phyloP scores from a whole-genome alignment of 2,888 invertebrate species.

The Cremastobaeus sp. region DNA sequence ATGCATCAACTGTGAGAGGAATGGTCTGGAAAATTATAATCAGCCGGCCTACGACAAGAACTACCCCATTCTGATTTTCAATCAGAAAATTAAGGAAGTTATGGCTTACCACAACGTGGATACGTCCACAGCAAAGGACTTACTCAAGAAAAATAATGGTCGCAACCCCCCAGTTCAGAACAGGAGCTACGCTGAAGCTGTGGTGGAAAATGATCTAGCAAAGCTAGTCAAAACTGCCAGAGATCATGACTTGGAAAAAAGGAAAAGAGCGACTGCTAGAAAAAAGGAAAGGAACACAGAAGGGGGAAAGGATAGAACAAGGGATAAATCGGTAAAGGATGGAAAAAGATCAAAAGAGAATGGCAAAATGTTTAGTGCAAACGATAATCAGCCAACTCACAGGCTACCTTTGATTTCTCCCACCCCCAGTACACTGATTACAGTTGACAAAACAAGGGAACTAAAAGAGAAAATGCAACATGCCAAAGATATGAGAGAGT shows the following conservation, averaged over 20 bases:
- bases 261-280: background rate
- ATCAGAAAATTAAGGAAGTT: slow-evolving; percentile 3
- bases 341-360: too few species aligned
- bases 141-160: background rate
- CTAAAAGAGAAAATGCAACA: too few species aligned
- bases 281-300: background rate
- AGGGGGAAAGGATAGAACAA: too few species aligned
- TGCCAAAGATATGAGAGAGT: too few species aligned
- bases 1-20: slow-evolving; percentile 6
- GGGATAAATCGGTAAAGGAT: too few species aligned
- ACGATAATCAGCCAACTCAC: too few species aligned
- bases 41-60: background rate
- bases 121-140: background rate
- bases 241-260: background rate
- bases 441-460: too few species aligned
- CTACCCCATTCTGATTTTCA: background rate
- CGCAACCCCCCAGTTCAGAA: background rate
- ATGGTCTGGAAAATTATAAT: background rate
- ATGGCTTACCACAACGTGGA: slow-evolving; percentile 7
- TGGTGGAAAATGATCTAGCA: background rate
- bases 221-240: background rate
- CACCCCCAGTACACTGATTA: too few species aligned
- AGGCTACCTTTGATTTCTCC: too few species aligned
- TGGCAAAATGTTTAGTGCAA: too few species aligned
- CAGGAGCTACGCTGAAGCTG: background rate